phyloP scores from a whole-genome alignment of 2,797 vertebrate species.

The Sus cebifrons region DNA sequence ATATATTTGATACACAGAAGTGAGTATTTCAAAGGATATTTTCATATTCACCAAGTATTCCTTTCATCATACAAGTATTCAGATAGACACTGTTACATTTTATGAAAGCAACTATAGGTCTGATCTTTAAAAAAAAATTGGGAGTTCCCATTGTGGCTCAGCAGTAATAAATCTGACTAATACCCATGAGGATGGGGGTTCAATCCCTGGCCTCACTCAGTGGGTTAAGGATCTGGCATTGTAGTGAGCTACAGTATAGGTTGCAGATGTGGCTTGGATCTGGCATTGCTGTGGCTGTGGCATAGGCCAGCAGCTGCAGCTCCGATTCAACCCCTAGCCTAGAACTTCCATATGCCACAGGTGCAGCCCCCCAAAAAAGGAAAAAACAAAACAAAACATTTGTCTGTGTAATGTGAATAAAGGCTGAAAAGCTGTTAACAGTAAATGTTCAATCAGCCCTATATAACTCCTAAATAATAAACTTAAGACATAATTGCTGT shows the following conservation, averaged over 20 bases:
- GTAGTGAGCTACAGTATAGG: no score
- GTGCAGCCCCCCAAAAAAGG: no score
- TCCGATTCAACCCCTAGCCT: no score
- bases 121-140: background rate
- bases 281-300: no score
- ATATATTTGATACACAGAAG: background rate
- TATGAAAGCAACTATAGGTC: slow-evolving; percentile 20
- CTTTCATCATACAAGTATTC: background rate
- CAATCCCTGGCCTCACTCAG: no score
- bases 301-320: no score
- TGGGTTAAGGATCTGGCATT: no score
- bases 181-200: no score
- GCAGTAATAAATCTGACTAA: no score
- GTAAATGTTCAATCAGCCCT: background rate
- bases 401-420: slow-evolving; percentile 1
- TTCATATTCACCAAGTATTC: background rate
- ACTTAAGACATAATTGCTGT: background rate
- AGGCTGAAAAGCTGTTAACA: slow-evolving; percentile 1
- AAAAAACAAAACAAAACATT: background rate
- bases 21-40: slow-evolving; percentile 12
- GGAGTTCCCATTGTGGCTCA: no score
- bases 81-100: background rate
- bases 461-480: background rate
- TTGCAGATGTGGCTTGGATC: no score
- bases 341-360: no score